Evolutionary conservation across 1,140 invertebrate species (phyloP), one percentile per base, ranked within the genome.

Genomic region (Pogonomyrmex barbatus): DNA sequence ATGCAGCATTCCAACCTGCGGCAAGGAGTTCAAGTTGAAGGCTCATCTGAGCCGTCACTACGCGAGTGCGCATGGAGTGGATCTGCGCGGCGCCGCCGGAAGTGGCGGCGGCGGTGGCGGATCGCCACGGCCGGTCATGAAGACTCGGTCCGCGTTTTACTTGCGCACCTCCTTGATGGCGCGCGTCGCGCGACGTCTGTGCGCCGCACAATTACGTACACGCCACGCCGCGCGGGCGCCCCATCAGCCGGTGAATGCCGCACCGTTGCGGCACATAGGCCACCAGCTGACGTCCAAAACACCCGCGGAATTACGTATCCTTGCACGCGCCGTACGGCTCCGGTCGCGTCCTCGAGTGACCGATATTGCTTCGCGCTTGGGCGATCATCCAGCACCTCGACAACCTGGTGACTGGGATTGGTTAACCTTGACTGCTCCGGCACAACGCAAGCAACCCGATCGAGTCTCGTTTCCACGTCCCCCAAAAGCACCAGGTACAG

Each of bases 101-200:
- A 87, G 87, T 8, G 92, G 93, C 33, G 93, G 93, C 1, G 93
- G 93, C 1, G 91, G 92, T 6, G 89, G 93, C 67, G 98, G 97
- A 39, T 98, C 97, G 42, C 98, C 98, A 2, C 96, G 98, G 54
- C 98, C 98, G 36, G 98, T 99, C 0, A 99, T 99, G 98, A 99
- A 99, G 95, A 99, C 99, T 58, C 96, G 98, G 91, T 98, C 98
- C 87, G 98, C 98, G 42, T 99, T 99, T 95, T 99, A 99, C 95
- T 96, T 99, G 89, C 97, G 97, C 92, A 98, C 98, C 4, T 98
- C 98, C 88, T 97, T 98, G 52, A 95, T 98, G 89, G 99, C 98
- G 60, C 96, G 98, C 87, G 96, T 99, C 30, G 98, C 98, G 36
- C 96, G 99, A 60, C 96, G 97, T 73, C 95, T 99, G 65, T 98